Conservation (phyloP, 37 sponge, comb jelly and placozoan species). For the Crambe crambe region DNA sequence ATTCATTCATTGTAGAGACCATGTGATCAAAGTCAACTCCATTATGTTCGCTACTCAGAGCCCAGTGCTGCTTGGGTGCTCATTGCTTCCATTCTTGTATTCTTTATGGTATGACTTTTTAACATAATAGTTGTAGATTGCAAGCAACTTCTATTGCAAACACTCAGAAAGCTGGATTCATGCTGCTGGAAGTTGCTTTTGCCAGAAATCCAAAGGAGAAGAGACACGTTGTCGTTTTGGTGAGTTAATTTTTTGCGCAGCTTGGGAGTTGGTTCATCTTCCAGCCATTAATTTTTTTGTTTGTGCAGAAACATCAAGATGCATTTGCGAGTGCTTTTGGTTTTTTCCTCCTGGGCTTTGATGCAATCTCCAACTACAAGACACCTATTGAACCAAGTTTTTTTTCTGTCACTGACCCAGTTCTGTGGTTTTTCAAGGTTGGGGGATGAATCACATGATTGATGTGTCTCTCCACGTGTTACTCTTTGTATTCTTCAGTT, state of each 20-base stretch:
- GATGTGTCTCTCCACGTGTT: not conserved
- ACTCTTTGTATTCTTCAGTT: constrained; percentile 50
- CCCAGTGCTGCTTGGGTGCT: constrained; percentile 83
- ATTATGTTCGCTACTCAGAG: constrained; percentile 58
- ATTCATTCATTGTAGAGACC: no score
- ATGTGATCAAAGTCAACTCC: constrained; percentile 26
- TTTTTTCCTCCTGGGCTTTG: constrained; percentile 86
- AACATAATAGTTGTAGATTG: not conserved
- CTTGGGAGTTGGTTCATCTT: not conserved
- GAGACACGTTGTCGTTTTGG: constrained; percentile 72
- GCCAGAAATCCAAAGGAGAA: constrained; percentile 63
- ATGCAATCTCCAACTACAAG: constrained; percentile 46
- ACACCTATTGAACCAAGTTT: constrained; percentile 30
- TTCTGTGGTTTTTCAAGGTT: constrained; percentile 85
- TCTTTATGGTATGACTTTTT: constrained; percentile 84
- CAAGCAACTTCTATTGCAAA: no score
- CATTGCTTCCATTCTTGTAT: constrained; percentile 80
- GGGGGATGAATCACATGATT: not conserved
- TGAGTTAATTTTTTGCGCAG: constrained; percentile 20
- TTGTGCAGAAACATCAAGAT: constrained; percentile 80
- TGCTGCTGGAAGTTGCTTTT: constrained; percentile 83
- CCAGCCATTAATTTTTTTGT: not conserved
- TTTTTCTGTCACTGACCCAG: constrained; percentile 59
- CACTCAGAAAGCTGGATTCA: constrained; percentile 93
- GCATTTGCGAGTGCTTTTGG: constrained; percentile 94